Conservation (phyloP, 2,797 vertebrate genomes). For the Rhinoraja longicauda region DNA sequence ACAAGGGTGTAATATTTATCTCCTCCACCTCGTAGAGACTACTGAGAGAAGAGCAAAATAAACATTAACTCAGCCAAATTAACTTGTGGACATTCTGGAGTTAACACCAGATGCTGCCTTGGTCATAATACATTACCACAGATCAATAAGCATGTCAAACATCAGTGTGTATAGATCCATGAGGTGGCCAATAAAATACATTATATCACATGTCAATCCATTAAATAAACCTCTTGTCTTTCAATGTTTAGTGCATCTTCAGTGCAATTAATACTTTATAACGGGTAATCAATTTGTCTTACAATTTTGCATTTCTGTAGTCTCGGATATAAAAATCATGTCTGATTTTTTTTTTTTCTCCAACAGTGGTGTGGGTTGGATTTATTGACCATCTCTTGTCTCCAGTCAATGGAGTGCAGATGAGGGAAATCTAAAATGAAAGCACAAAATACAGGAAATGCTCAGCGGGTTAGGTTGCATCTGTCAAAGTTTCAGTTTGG, state of each 20-base stretch:
- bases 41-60: not conserved
- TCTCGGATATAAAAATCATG: not conserved
- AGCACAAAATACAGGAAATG: too few relatives aligned
- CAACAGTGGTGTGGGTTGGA: not conserved
- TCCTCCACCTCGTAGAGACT: not conserved
- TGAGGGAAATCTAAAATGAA: too few relatives aligned
- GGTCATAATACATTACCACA: not conserved
- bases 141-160: not conserved
- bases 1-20: not conserved
- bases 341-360: not conserved
- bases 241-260: not conserved
- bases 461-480: too few relatives aligned
- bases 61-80: not conserved
- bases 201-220: not conserved
- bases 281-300: not conserved
- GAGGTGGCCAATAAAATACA: not conserved
- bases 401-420: too few relatives aligned
- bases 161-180: not conserved
- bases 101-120: too few relatives aligned
- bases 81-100: not conserved
- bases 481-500: too few relatives aligned
- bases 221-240: not conserved
- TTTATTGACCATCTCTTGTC: not conserved
- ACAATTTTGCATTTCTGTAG: not conserved
- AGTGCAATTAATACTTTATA: not conserved